These are phyloP conservation scores for Rhabditoides inermis DNA, from an alignment of 2,888 invertebrate genomes.

Conservation along the genomic window DNA sequence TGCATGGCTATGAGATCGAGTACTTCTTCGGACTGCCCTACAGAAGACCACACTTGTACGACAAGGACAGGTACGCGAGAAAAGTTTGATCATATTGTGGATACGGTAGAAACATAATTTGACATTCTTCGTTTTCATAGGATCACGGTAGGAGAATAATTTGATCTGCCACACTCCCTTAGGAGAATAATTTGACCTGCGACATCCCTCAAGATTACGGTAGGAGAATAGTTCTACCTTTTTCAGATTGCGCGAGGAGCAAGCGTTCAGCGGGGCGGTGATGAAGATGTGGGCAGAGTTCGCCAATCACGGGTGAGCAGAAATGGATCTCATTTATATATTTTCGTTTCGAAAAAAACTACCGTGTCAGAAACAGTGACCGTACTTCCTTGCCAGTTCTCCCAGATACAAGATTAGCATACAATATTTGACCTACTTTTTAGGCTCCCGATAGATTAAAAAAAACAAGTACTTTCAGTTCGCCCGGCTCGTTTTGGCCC, in stretches of 20 bases:
- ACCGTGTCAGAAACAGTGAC: too few relatives aligned
- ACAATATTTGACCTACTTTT: not conserved
- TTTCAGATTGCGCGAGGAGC: constrained; percentile 28
- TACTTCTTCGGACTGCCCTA: constrained; percentile 92
- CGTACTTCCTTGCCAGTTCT: too few relatives aligned
- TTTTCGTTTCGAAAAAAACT: not conserved
- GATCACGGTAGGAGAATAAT: too few relatives aligned
- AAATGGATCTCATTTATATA: not conserved
- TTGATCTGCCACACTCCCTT: too few relatives aligned
- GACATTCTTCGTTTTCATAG: too few relatives aligned
- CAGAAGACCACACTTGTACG: constrained; percentile 75
- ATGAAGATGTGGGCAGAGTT: constrained; percentile 87
- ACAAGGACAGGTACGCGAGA: constrained; percentile 5
- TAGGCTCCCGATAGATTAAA: not conserved
- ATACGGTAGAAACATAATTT: too few relatives aligned
- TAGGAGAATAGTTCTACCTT: not conserved
- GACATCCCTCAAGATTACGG: too few relatives aligned
- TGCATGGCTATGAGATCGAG: constrained; percentile 95
- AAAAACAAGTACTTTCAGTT: constrained; percentile 19
- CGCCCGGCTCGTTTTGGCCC: constrained; percentile 40
- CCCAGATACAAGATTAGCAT: constrained; percentile 1
- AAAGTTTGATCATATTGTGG: constrained; percentile 66
- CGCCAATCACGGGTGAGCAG: constrained; percentile 77
- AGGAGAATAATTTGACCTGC: too few relatives aligned
- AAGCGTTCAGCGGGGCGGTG: constrained; percentile 71